Base-by-base conservation (phyloP, 1,140 invertebrate genomes). In the Danaus melanippus region DNA sequence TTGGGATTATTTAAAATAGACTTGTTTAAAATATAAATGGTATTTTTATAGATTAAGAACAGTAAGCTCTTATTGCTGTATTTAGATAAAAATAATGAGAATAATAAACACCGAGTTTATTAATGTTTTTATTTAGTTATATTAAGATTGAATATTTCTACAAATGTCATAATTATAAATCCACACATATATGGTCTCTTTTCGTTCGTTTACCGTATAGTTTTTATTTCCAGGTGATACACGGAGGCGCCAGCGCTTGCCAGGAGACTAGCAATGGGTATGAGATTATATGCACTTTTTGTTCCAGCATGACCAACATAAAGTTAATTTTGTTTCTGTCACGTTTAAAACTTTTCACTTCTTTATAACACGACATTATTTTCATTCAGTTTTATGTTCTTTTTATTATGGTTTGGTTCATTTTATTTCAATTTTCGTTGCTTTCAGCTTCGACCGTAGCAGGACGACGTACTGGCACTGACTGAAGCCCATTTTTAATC, bases 361-460 rank as follows among this genome's bases (percentile, higher is more conserved):
- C 21, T 7, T 21, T 32, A 32, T 32, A 32, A 32, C 21, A 32
- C 21, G 21, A 32, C 17, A 21, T 21, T 21, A 21, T 32, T 53
- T 42, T 52, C 12, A 11, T 45, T 45, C 1, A 9, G 15, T 32
- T 39, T 52, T 11, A 21, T 40, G 15, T 46, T 53, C 53, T 53
- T 42, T 60, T 63, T 60, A 4, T 56, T 50, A n/a, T 51, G 54
- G 48, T 44, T 63, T 46, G 17, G 63, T 61, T 59, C 50, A 46
- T 41, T 56, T 60, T 60, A n/a, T 50, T 12, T 62, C 52, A 50
- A 53, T 60, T 66, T 60, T 43, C 10, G 48, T 74, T 65, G 51
- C 64, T 74, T 74, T 55, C 71, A 74, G 71, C 53, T 71, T 61
- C 52, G 44, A 42, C 46, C 47, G 54, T 43, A 59, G 46, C 21